These are phyloP conservation scores for Drosophila nebulosa DNA, from an alignment of 1,140 invertebrate species.

Conservation along the genomic window DNA sequence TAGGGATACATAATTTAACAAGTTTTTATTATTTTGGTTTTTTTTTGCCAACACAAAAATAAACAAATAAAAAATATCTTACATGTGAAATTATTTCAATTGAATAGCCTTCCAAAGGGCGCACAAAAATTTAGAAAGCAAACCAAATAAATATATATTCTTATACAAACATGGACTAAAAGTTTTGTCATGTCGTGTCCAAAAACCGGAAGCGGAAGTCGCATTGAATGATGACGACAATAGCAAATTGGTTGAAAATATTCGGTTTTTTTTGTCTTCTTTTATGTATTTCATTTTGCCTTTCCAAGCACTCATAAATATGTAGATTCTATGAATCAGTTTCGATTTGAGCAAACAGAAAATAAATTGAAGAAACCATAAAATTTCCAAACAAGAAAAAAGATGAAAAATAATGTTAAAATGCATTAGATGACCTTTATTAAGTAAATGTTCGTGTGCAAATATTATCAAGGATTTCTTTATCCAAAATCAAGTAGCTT, in stretches of 20 bases:
- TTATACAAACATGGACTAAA: slow-evolving; percentile 36
- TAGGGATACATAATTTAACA: too few species aligned
- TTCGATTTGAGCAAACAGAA: slow-evolving; percentile 16
- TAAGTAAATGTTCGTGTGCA: not conserved
- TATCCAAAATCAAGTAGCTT: not conserved
- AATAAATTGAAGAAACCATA: not conserved
- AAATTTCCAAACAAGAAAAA: not conserved
- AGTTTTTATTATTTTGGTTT: not conserved
- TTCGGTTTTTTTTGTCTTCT: slow-evolving; percentile 23
- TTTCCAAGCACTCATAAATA: slow-evolving; percentile 60
- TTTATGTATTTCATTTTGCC: not conserved
- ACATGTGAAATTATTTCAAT: slow-evolving; percentile 59
- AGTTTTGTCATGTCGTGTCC: slow-evolving; percentile 68
- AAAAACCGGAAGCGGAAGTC: slow-evolving; percentile 59
- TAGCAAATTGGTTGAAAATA: slow-evolving; percentile 59
- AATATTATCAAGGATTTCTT: not conserved
- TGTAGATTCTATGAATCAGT: slow-evolving; percentile 29
- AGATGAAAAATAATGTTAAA: not conserved
- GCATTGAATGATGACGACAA: slow-evolving; percentile 39
- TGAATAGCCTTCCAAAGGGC: slow-evolving; percentile 18
- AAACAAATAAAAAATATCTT: slow-evolving; percentile 34
- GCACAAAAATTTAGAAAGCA: slow-evolving; percentile 3
- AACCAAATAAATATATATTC: not conserved
- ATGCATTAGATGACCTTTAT: not conserved
- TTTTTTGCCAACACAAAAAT: not conserved